A percentile compares a stretch with the other conserved stretches of the same genome.
phyloP scores from a whole-genome alignment of 2,888 invertebrate genomes.

The Steinernema carpocapsae region DNA sequence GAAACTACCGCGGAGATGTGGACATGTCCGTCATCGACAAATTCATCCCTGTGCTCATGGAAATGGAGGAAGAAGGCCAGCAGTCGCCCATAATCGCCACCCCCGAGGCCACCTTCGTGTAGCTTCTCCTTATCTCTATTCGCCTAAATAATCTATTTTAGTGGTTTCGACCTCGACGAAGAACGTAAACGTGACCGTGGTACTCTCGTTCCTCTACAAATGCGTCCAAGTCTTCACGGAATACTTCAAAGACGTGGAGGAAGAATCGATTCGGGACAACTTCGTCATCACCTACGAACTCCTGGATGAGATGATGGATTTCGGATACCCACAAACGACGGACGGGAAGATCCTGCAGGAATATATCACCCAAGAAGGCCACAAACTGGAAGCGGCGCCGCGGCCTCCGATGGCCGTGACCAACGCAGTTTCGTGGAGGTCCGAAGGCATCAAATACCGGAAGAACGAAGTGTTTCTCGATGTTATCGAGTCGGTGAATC shows the following conservation, averaged over 20 bases:
- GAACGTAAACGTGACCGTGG: slow-evolving; percentile 92
- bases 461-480: slow-evolving; percentile 99
- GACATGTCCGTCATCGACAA: slow-evolving; percentile 95
- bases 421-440: slow-evolving; percentile 98
- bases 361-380: slow-evolving; percentile 96
- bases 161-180: slow-evolving; percentile 76
- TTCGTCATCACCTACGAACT: slow-evolving; percentile 98
- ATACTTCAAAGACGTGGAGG: slow-evolving; percentile 85
- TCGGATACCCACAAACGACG: slow-evolving; percentile 78
- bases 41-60: slow-evolving; percentile 96
- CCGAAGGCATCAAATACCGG: slow-evolving; percentile 95
- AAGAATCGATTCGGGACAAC: slow-evolving; percentile 97
- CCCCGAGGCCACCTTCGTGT: slow-evolving; percentile 82
- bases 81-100: slow-evolving; percentile 79
- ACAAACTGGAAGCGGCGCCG: slow-evolving; percentile 91
- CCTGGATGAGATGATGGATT: slow-evolving; percentile 92
- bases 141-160: slow-evolving; percentile 35
- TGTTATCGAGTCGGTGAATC: slow-evolving; percentile 96
- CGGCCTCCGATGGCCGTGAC: slow-evolving; percentile 97
- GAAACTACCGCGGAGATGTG: slow-evolving; percentile 96
- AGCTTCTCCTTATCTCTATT: slow-evolving; percentile 66
- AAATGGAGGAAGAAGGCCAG: slow-evolving; percentile 80
- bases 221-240: slow-evolving; percentile 78
- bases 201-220: slow-evolving; percentile 88
- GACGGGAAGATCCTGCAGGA: slow-evolving; percentile 65